Evolutionary conservation across 2,888 invertebrate genomes (phyloP).

Genomic region (Xanthostigma xanthostigma): DNA sequence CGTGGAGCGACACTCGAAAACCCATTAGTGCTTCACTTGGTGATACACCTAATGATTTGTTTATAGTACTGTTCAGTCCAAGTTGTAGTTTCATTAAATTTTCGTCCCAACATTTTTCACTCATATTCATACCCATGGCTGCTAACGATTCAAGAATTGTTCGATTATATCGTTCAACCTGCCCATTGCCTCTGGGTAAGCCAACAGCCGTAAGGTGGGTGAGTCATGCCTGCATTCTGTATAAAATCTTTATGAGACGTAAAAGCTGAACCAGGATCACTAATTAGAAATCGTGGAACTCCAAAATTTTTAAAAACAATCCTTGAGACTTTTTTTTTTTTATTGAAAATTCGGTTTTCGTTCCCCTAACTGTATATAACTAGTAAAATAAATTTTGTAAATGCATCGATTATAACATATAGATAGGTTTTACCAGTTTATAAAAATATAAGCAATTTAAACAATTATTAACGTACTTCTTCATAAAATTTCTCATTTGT

Average conservation of each 20-base stretch:
- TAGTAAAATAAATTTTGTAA: slow-evolving; percentile 17
- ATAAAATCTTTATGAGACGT: background rate
- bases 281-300: slow-evolving; percentile 4
- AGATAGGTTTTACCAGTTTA: slow-evolving; percentile 10
- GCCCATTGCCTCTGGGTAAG: slow-evolving; percentile 2
- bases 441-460: slow-evolving; percentile 5
- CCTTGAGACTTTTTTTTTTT: slow-evolving; percentile 1
- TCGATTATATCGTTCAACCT: slow-evolving; percentile 1
- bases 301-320: slow-evolving; percentile 8
- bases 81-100: slow-evolving; percentile 10
- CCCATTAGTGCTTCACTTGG: slow-evolving; percentile 12
- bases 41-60: slow-evolving; percentile 9
- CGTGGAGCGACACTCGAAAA: slow-evolving; percentile 9
- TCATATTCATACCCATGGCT: slow-evolving; percentile 7
- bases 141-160: background rate
- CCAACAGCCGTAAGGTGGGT: slow-evolving; percentile 1
- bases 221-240: slow-evolving; percentile 10
- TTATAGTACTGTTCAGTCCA: slow-evolving; percentile 11
- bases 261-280: background rate
- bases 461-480: slow-evolving; percentile 1
- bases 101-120: slow-evolving; percentile 12
- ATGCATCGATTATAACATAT: slow-evolving; percentile 13
- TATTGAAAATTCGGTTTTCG: slow-evolving; percentile 2
- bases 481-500: too few relatives aligned
- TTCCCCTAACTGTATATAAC: slow-evolving; percentile 8